Evolutionary conservation across 2,113 vertebrate genomes (phyloP).

Genomic region (Galeopterus variegatus): DNA sequence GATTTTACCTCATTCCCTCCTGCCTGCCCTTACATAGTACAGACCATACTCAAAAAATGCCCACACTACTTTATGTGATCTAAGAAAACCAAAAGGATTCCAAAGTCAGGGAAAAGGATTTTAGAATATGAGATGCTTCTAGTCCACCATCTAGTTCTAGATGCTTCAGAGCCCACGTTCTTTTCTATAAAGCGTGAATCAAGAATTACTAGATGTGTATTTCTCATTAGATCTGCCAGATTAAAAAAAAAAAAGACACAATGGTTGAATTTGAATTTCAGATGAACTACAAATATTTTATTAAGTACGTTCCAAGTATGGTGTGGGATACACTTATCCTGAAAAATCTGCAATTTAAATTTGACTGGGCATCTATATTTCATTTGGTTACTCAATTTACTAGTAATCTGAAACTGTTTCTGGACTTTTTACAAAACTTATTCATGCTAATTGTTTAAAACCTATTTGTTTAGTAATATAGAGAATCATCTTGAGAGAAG

Average conservation of each 20-base stretch:
- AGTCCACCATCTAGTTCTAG: too few species aligned
- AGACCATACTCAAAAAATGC: neutral
- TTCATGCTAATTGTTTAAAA: neutral
- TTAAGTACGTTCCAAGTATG: neutral
- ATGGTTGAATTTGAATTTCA: neutral
- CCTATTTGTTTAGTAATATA: neutral
- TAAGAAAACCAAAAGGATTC: neutral
- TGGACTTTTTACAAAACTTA: neutral
- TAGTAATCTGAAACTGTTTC: neutral
- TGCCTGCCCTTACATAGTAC: rapidly evolving
- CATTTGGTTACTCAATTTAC: neutral
- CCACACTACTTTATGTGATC: neutral
- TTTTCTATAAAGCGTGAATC: neutral
- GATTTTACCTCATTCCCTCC: rapidly evolving
- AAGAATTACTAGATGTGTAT: neutral
- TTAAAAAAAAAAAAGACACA: neutral
- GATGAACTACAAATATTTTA: neutral
- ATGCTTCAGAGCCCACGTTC: neutral
- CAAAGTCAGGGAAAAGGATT: neutral
- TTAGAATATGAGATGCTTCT: neutral
- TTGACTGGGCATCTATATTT: neutral
- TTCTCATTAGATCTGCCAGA: neutral
- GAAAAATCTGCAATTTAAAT: neutral
- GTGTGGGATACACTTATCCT: neutral
- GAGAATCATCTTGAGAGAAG: neutral